A percentile compares a stretch with the other conserved stretches of the same genome.
Conservation (phyloP, 2,888 invertebrate genomes). For the Panzeria rudis region DNA sequence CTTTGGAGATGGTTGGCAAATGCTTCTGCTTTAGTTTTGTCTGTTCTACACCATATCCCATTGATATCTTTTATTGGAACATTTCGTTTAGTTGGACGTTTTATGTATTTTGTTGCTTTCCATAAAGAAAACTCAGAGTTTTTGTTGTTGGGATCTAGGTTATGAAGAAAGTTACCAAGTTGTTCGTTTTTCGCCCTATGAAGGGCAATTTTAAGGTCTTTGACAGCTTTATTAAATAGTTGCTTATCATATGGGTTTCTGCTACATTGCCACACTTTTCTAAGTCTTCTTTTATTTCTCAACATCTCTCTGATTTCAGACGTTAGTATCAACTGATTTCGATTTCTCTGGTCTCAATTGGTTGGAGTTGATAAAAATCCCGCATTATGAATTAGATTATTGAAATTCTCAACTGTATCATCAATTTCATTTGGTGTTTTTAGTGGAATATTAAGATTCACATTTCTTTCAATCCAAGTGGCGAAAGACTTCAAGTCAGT, state of each 20-base stretch:
- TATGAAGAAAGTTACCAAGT: too few species aligned
- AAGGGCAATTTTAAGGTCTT: not conserved
- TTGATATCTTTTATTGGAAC: not conserved
- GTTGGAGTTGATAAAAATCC: not conserved
- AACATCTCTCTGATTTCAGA: conserved; percentile 25
- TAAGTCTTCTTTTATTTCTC: conserved; percentile 28
- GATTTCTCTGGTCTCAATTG: not conserved
- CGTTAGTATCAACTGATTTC: not conserved
- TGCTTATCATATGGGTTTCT: conserved; percentile 40
- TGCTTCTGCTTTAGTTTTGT: conserved; percentile 16
- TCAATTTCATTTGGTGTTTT: not conserved
- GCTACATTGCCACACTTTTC: conserved; percentile 43
- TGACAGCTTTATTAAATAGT: conserved; percentile 11
- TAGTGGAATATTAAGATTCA: not conserved
- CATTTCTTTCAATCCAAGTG: not conserved
- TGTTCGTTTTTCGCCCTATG: not conserved
- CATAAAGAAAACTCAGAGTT: too few species aligned
- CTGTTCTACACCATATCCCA: not conserved
- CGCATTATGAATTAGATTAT: not conserved
- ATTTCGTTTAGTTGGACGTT: too few species aligned
- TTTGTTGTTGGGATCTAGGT: too few species aligned
- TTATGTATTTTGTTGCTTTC: too few species aligned
- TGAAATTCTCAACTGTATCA: not conserved
- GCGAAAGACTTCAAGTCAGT: not conserved
- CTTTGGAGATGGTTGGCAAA: conserved; percentile 8